Evolutionary conservation across 2,797 vertebrate genomes (phyloP).

Genomic region (Esox lucius): DNA sequence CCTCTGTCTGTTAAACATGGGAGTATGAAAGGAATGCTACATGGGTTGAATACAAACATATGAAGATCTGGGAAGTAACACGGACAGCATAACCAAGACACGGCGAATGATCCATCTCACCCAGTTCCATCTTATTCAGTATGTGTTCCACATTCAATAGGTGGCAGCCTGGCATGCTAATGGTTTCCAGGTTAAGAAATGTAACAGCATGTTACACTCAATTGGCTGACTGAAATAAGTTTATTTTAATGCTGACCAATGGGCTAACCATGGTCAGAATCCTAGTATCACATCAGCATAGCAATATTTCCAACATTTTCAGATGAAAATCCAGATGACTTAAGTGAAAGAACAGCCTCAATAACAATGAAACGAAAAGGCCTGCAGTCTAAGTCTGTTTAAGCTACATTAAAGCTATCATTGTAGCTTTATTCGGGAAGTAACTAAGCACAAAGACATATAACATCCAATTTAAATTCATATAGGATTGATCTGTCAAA

Average conservation of each 20-base stretch:
- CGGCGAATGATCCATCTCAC: background rate
- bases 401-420: background rate
- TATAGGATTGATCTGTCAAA: background rate
- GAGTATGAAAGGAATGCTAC: background rate
- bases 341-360: background rate
- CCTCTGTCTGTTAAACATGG: conserved; percentile 19
- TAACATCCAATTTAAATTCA: background rate
- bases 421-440: background rate
- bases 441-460: background rate
- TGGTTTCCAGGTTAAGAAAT: background rate
- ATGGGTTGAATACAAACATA: background rate
- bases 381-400: background rate
- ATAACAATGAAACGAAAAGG: conserved; percentile 8
- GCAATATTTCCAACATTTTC: conserved; percentile 16
- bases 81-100: conserved; percentile 15
- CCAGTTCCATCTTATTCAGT: background rate
- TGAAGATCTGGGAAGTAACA: conserved; percentile 5
- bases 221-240: background rate
- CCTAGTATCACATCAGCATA: background rate
- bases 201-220: too few species aligned
- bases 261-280: background rate
- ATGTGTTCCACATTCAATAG: background rate
- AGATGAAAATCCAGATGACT: background rate
- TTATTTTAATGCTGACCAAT: background rate
- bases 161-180: background rate